A percentile compares a stretch with the other conserved stretches of the same genome.
phyloP scores from a whole-genome alignment of 2,797 vertebrate species.

The Muscicapa striata region DNA sequence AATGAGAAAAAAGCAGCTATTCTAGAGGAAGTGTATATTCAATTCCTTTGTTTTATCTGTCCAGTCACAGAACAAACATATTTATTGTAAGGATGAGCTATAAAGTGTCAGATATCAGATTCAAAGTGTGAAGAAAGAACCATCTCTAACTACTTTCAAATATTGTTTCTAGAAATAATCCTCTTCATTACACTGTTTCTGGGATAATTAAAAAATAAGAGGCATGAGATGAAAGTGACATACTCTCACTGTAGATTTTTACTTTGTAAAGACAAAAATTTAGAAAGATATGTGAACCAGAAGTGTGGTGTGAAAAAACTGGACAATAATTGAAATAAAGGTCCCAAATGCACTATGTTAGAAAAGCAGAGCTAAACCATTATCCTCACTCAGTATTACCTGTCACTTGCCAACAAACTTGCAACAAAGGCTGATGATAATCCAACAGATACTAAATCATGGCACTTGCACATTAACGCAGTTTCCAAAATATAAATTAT shows the following conservation, averaged over 20 bases:
- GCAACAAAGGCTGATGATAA: not conserved
- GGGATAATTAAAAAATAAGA: not conserved
- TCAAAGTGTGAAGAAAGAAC: not conserved
- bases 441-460: not conserved
- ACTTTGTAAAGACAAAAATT: not conserved
- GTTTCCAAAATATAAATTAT: not conserved
- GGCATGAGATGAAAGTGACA: not conserved
- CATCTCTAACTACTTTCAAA: not conserved
- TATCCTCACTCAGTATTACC: not conserved
- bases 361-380: not conserved
- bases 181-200: not conserved
- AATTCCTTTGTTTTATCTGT: not conserved
- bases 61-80: not conserved
- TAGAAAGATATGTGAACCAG: not conserved
- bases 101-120: not conserved
- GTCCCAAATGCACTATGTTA: not conserved
- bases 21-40: not conserved
- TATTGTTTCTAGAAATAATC: not conserved
- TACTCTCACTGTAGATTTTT: not conserved
- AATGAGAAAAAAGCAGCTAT: not conserved
- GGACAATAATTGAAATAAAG: slow-evolving; percentile 12
- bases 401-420: not conserved
- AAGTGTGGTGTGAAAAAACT: not conserved
- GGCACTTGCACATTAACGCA: not conserved
- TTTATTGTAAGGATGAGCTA: not conserved